Evolutionary conservation across 2,797 vertebrate species (phyloP), one percentile per base, ranked within the genome.

Genomic region (Acanthurus lineatus): DNA sequence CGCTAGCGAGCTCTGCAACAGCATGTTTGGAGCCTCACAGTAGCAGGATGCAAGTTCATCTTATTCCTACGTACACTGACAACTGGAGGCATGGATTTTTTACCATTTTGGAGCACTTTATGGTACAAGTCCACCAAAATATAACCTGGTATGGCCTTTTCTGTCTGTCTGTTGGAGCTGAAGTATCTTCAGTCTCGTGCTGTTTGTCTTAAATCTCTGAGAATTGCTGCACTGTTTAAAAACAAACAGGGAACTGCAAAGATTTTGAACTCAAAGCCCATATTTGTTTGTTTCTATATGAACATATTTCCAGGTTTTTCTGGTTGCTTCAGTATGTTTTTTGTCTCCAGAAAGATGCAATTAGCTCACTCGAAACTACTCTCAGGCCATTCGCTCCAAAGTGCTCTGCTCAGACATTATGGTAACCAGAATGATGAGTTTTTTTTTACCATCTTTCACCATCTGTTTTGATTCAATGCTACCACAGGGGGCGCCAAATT

Each of bases 21-120:
- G 93, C 95, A 97, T 84, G 91, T 58, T 28, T 47, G 28, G n/a
- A 95, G 70, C 92, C 93, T 95, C 95, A 75, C 96, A 96, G 67
- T 90, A 91, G 77, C 95, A 95, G 69, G 88, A 94, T 25, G 92
- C 92, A 3, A 44, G 25, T 1, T 19, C 17, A 60, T 20, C 2
- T 40, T 95, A 28, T 70, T 83, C 56, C 59, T 86, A 35, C 20
- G 59, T 42, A 38, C 19, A 44, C 75, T 83, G 72, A 32, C 9
- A 9, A 44, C 40, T 53, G 45, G 6, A 15, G 28, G 2, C 19
- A 7, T 4, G 10, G 11, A 15, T 16, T 69, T 65, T 48, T 60
- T 47, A 60, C 7, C 14, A 48, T 53, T 8, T 40, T 40, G 10
- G 40, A 40, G 40, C 40, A 40, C 17, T 51, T 56, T 19, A 9